Percentiles rank a stretch among this genome's conserved stretches.
These are phyloP conservation scores for Eidolon helvum DNA, from an alignment of 2,113 vertebrate genomes.

Conservation along the genomic window DNA sequence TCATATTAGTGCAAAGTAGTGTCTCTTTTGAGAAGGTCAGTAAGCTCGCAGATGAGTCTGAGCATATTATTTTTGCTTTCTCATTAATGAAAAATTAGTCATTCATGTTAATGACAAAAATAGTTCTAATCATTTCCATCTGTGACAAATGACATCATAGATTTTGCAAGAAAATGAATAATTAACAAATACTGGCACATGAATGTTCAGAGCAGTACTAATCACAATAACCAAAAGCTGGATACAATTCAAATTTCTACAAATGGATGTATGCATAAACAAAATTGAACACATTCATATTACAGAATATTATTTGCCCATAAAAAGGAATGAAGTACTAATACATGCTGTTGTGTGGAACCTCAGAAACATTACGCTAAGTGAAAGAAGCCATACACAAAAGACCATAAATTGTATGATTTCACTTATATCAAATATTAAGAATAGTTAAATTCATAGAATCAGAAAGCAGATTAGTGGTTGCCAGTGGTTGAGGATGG, in stretches of 20 bases:
- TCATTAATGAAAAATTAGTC: background rate
- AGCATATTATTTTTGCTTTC: background rate
- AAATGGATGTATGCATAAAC: background rate
- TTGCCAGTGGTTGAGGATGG: background rate
- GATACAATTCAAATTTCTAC: background rate
- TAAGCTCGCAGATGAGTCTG: background rate
- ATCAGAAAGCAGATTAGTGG: background rate
- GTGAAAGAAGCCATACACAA: background rate
- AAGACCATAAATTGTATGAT: background rate
- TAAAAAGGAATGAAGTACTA: background rate
- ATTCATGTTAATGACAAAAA: background rate
- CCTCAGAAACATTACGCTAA: background rate
- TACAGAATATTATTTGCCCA: background rate
- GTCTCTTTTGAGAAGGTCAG: background rate
- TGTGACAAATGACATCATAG: background rate
- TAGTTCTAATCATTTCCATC: background rate
- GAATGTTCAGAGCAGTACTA: background rate
- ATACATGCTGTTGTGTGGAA: background rate
- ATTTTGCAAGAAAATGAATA: background rate
- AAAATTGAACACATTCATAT: background rate
- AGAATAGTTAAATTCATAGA: background rate
- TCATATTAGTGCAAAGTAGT: background rate
- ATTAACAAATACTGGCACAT: background rate
- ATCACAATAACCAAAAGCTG: background rate
- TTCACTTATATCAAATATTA: background rate